phyloP scores from a whole-genome alignment of 2,797 vertebrate species.

The Cichlasoma orientale region DNA sequence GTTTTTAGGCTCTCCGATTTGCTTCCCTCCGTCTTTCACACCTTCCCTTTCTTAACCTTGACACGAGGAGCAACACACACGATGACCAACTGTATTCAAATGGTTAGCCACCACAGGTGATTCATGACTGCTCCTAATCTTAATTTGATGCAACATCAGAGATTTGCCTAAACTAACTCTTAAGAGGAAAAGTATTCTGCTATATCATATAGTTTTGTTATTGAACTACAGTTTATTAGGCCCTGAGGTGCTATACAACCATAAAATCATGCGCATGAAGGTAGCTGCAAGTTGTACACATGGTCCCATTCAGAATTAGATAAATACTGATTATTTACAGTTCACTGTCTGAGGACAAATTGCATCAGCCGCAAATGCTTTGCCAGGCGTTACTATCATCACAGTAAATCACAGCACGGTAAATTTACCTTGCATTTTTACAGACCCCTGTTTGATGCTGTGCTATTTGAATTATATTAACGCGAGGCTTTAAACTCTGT shows the following conservation, averaged over 20 bases:
- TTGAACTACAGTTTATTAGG: neutral
- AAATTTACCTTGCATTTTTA: neutral
- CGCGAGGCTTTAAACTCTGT: neutral
- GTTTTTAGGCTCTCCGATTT: neutral
- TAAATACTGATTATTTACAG: conserved; percentile 3
- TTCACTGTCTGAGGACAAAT: neutral
- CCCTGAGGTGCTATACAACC: neutral
- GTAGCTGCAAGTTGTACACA: neutral
- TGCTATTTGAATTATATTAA: neutral
- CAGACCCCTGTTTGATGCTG: neutral
- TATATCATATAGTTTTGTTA: neutral
- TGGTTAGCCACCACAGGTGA: neutral
- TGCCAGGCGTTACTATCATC: neutral
- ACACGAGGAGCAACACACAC: no score
- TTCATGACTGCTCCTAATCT: neutral
- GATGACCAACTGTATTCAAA: neutral
- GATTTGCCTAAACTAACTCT: neutral
- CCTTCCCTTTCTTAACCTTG: neutral
- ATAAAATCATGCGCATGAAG: neutral
- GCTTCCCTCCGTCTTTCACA: neutral
- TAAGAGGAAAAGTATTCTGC: neutral
- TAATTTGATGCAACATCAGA: neutral
- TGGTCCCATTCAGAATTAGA: neutral
- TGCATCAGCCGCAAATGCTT: neutral
- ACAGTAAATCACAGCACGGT: neutral